phyloP scores from a whole-genome alignment of 2,888 invertebrate genomes.

The Amphimallon solstitiale region DNA sequence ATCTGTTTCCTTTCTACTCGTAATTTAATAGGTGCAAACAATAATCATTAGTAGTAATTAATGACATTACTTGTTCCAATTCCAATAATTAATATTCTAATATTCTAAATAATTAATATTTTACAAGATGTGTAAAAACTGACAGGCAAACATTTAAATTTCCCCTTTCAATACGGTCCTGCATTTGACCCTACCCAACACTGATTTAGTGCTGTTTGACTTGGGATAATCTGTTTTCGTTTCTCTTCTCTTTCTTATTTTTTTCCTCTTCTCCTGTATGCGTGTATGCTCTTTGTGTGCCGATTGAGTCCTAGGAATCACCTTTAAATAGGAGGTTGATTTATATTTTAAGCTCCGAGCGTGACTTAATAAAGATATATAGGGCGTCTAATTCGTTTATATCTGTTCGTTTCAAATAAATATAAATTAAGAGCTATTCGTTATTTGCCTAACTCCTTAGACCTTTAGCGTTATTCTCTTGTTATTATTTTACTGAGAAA shows the following conservation, averaged over 20 bases:
- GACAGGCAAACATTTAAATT: too few species aligned
- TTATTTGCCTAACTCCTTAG: constrained; percentile 33
- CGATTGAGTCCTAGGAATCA: constrained; percentile 42
- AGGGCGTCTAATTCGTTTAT: constrained; percentile 39
- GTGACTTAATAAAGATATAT: constrained; percentile 50
- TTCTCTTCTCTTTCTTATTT: constrained; percentile 40
- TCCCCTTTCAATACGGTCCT: constrained; percentile 20
- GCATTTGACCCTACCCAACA: constrained; percentile 11
- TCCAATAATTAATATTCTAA: too few species aligned
- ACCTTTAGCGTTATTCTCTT: neutral
- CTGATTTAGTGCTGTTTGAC: constrained; percentile 53
- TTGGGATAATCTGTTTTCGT: constrained; percentile 55
- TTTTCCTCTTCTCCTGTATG: too few species aligned
- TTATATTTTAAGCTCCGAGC: constrained; percentile 46
- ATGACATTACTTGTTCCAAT: too few species aligned
- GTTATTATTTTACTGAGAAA: constrained; percentile 22
- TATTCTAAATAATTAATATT: too few species aligned
- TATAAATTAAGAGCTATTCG: constrained; percentile 36
- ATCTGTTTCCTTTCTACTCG: too few species aligned
- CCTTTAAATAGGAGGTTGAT: constrained; percentile 49
- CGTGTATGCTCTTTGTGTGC: neutral
- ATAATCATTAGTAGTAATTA: too few species aligned
- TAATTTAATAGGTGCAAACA: too few species aligned
- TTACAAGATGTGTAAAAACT: too few species aligned
- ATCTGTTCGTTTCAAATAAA: constrained; percentile 31